Conservation (phyloP, 2,113 vertebrate species). For the Gobio gobio region DNA sequence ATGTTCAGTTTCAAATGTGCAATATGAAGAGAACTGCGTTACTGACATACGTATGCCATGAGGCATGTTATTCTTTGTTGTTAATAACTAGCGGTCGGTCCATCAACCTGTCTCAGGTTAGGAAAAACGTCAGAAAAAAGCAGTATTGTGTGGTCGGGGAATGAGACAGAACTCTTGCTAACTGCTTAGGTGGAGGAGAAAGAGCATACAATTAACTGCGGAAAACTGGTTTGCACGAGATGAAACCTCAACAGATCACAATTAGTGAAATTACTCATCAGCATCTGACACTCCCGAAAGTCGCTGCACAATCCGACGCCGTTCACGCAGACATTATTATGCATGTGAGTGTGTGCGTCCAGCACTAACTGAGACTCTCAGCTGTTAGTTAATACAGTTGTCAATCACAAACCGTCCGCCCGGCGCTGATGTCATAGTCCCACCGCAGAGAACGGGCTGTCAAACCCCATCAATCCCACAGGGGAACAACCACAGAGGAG, state of each 20-base stretch:
- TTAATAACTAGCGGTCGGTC: neutral
- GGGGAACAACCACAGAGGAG: slow-evolving; percentile 57
- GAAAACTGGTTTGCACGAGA: neutral
- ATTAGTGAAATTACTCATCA: no score
- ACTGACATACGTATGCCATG: neutral
- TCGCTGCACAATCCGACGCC: neutral
- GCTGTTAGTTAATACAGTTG: neutral
- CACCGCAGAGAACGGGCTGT: neutral
- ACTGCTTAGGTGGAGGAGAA: neutral
- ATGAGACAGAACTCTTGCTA: neutral
- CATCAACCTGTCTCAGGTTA: neutral
- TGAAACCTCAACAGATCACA: no score
- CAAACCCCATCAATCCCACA: neutral
- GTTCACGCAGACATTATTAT: neutral
- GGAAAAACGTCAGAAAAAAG: neutral
- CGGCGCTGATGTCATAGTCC: neutral
- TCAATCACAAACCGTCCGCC: neutral
- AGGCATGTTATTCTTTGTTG: neutral
- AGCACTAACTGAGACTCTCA: neutral
- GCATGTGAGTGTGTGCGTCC: neutral
- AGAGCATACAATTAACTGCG: neutral
- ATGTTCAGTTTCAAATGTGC: neutral
- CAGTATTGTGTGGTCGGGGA: neutral
- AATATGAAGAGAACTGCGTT: neutral
- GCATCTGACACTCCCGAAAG: neutral